Base-by-base conservation (phyloP, 1,140 invertebrate species). In the Drosophila parabipectinata region DNA sequence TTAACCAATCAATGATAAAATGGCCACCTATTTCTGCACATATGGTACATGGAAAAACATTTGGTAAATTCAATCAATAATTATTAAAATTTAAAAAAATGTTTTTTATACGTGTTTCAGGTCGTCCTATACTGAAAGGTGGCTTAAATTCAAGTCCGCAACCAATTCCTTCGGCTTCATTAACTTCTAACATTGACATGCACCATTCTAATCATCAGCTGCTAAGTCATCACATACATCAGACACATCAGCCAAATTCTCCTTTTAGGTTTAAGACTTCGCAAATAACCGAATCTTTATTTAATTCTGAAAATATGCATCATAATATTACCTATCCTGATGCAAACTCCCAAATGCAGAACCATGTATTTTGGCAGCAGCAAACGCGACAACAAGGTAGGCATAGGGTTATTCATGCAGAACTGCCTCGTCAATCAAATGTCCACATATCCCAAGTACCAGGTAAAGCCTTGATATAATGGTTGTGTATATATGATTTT, bases 261-360 rank as follows among this genome's bases (percentile, higher is more conserved):
- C 64, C 66, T 32, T 24, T 32, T 64, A 56, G 73, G 15, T 53
- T 68, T 4, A 84, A 77, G 24, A 53, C 73, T 0, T 79, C 85
- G 12, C 92, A 92, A 54, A 81, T 91, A 56, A 85, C 92, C 3
- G 92, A 93, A 18, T 92, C 92, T 37, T 72, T 91, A 39, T 76
- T 79, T 55, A 93, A 53, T 91, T 90, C 45, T 18, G 74, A 79
- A 15, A 61, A 34, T 55, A 24, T 71, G 14, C 61, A 64, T 44
- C 69, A 74, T 41, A 76, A 73, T 68, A 47, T 66, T n/a, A n/a
- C 39, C 21, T 69, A 66, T 52, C 48, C 67, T 15, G 79, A 82
- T 32, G 78, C 58, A 52, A 62, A 76, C 10, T 53, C 75, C 28
- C 64, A 68, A 60, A 47, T 72, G 15, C 79, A 83, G 15, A 84